Percentiles rank a stretch among this genome's conserved stretches.
phyloP scores from a whole-genome alignment of 2,888 invertebrate species.

The Zhengitettix transpicula region DNA sequence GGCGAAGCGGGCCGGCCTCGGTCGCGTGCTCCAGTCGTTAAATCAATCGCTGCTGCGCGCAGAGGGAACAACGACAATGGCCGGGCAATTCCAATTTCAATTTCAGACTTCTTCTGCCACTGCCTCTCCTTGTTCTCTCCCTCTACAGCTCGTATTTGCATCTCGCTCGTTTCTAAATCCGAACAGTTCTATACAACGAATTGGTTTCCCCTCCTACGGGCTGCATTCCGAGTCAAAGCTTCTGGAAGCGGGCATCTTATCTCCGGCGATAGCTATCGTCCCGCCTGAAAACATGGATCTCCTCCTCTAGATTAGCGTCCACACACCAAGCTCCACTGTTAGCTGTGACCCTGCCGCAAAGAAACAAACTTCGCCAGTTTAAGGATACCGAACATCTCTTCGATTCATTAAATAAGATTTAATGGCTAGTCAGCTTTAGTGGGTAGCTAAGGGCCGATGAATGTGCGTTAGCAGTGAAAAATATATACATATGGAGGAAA shows the following conservation, averaged over 20 bases:
- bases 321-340: not conserved
- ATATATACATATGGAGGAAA: no score
- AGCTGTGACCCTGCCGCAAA: not conserved
- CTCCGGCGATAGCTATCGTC: not conserved
- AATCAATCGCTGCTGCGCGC: not conserved
- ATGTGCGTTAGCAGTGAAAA: no score
- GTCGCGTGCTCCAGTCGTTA: not conserved
- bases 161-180: constrained; percentile 9
- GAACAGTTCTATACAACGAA: constrained; percentile 10
- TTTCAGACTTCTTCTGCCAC: constrained; percentile 5
- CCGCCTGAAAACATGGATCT: not conserved
- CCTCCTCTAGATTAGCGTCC: not conserved
- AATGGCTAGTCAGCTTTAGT: no score
- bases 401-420: no score
- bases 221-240: constrained; percentile 9
- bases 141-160: constrained; percentile 1
- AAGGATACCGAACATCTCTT: no score
- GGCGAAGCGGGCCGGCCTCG: not conserved
- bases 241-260: constrained; percentile 2
- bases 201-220: constrained; percentile 8
- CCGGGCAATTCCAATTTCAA: constrained; percentile 13
- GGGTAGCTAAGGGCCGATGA: no score
- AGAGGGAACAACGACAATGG: constrained; percentile 9
- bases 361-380: not conserved
- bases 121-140: constrained; percentile 2